Base-by-base conservation (phyloP, 2,888 invertebrate genomes). In the Lasius platythorax region DNA sequence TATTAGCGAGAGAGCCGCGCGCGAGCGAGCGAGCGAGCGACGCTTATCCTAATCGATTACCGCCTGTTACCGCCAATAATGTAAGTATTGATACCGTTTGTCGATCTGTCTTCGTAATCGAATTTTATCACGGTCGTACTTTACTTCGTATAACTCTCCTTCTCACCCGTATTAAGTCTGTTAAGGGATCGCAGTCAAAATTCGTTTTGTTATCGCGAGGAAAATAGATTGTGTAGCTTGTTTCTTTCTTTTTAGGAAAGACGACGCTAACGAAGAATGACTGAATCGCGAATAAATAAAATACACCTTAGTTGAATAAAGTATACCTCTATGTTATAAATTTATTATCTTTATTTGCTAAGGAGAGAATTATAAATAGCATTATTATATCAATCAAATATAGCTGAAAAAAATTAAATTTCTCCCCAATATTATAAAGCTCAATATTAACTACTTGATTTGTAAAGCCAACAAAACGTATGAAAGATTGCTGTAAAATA, bases 401-500 rank as follows among this genome's bases (percentile, higher is more conserved):
- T 46, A 33, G 28, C 43, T 23, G 3, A 9, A 33, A 23, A 58
- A 61, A 46, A 15, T 23, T 33, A 50, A 63, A 64, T 37, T 66
- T 66, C 1, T 33, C 33, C 15, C 5, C 11, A 23, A 50, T 37
- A 64, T 66, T 63, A 30, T n/a, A 6, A 30, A 72, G 53, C 8
- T 75, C 0, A 23, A 23, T 23, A 53, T 87, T 73, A 61, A 70
- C 23, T 18, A 68, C 43, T 53, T 43, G 64, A 23, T 46, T 64
- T 15, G 15, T 33, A 63, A 46, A 15, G 9, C 6, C 33, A 15
- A 8, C 8, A n/a, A 30, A 40, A 12, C 30, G 12, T 61, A 11
- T 15, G 15, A 23, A 78, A 78, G 82, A 82, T 70, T 78, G 68
- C 61, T 70, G 37, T 33, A 56, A 28, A 18, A 37, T 64, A 67